Percentiles rank a stretch among this genome's conserved stretches.
Conservation (phyloP, 2,797 vertebrate species). For the Trematomus bernacchii region DNA sequence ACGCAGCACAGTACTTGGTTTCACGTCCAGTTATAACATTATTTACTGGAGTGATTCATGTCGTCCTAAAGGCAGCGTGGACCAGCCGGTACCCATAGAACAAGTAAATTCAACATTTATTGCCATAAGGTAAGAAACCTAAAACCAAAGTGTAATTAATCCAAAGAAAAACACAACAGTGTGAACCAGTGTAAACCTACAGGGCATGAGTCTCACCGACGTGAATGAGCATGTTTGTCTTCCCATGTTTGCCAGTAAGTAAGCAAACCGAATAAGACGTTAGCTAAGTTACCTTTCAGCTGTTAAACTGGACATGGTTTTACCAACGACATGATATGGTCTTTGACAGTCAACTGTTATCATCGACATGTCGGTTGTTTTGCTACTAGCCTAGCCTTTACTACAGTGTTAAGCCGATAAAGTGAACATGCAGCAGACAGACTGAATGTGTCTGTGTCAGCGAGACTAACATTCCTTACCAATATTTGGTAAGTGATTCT, state of each 20-base stretch:
- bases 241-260: not conserved
- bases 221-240: not conserved
- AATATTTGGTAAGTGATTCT: not conserved
- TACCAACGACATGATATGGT: not conserved
- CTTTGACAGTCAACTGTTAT: not conserved
- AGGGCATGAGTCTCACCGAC: not conserved
- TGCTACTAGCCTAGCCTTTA: conserved; percentile 34
- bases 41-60: conserved; percentile 23
- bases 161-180: conserved; percentile 6
- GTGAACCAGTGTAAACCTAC: not conserved
- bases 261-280: not conserved
- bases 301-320: not conserved
- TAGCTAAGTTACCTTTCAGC: not conserved
- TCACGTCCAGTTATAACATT: conserved; percentile 39
- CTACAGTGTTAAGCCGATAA: not conserved
- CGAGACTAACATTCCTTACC: too few species aligned
- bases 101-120: not conserved
- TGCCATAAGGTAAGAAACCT: conserved; percentile 49
- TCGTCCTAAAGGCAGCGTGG: not conserved
- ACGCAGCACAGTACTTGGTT: conserved; percentile 39
- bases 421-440: too few species aligned
- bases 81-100: not conserved
- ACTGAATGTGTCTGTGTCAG: too few species aligned
- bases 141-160: not conserved
- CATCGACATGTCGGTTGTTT: not conserved